Conservation (phyloP, 2,797 vertebrate species). For the Sebastes oblongus region DNA sequence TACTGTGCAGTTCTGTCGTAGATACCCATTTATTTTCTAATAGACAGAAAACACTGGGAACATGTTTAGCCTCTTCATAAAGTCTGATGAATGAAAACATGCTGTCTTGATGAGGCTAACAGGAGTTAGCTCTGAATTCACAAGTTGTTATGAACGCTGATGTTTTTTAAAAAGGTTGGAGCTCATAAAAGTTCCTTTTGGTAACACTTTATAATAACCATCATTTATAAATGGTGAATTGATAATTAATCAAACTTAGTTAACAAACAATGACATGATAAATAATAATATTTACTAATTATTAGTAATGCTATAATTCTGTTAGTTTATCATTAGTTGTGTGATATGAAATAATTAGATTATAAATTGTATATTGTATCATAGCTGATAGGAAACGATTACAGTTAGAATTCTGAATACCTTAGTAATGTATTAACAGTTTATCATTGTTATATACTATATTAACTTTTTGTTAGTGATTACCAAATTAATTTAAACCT, state of each 20-base stretch:
- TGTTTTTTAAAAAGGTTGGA: neutral
- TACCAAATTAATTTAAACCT: too few species aligned
- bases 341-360: fast-evolving
- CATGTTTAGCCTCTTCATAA: neutral
- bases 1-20: neutral
- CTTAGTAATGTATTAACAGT: too few species aligned
- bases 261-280: too few species aligned
- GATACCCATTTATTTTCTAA: neutral
- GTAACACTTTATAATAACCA: neutral
- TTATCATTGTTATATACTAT: neutral
- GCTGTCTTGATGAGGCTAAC: neutral
- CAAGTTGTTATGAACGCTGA: neutral
- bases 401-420: fast-evolving
- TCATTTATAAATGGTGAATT: fast-evolving
- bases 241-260: too few species aligned
- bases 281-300: too few species aligned
- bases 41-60: neutral
- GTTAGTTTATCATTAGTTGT: too few species aligned
- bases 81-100: neutral
- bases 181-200: neutral
- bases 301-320: too few species aligned
- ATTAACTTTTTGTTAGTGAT: too few species aligned
- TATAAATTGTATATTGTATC: too few species aligned
- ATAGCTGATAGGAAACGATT: fast-evolving
- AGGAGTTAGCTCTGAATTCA: neutral